Base-by-base conservation (phyloP, 2,113 vertebrate genomes). In the Ceuthmochares aereus region DNA sequence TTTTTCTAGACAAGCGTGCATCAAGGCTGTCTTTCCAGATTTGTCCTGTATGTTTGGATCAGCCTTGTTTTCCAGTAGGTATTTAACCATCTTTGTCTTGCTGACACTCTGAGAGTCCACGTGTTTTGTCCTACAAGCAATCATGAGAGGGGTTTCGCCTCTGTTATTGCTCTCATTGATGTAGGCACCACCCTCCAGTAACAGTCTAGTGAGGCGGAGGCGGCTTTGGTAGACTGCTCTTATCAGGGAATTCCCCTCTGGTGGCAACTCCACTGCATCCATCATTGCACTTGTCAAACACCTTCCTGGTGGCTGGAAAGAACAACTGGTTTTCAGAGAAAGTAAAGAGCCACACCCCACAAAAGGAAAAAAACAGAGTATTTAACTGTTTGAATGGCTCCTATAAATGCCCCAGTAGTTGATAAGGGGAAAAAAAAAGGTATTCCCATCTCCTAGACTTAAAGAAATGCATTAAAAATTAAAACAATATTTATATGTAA, bases 1-100 rank as follows among this genome's bases (percentile, higher is more conserved):
- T 76, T 97, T 98, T 68, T 98, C 98, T 37, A 99, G 51, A 87
- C 99, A 99, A 5, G 99, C 98, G 2, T 99, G 99, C 98, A 99
- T 99, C 96, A 99, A 66, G 12, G 99, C 99, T 0, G 99, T 99
- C 96, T 98, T 99, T 18, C 99, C 99, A 3, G 96, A 98, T 93
- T 99, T 99, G 97, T 99, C 99, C 93, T 99, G 99, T 74, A 99
- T 99, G 96, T 99, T 99, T 2, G 99, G 99, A 86, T 99, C 99
- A 0, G 99, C 99, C 37, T 98, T 98, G 81, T 98, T 99, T 95
- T 99, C 99, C 78, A 99, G 96, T 30, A 99, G 98, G 95, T 99
- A 99, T 93, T 98, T 98, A 30, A 99, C 98, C 98, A 99, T 99
- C 97, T 98, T 99, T 77, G 97, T 98, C 95, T 99, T 99, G 96